Percentiles rank a stretch among this genome's conserved stretches.
These are phyloP conservation scores for Nothura maculosa DNA, from an alignment of 2,797 vertebrate species.

Conservation along the genomic window DNA sequence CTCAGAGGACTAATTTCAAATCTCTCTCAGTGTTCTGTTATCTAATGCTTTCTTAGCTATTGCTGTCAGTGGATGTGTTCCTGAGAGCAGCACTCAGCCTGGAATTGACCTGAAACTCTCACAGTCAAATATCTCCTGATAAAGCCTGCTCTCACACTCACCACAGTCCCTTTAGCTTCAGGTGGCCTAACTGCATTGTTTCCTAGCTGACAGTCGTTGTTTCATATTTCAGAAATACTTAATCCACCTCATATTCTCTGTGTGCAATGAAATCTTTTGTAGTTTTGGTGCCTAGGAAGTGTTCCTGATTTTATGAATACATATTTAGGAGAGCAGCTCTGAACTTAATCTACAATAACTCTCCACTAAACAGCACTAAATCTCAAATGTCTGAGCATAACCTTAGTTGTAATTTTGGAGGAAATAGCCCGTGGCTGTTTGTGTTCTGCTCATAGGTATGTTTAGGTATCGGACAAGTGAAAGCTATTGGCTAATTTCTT, in stretches of 20 bases:
- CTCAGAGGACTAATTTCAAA: slow-evolving; percentile 37
- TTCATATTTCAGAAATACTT: not conserved
- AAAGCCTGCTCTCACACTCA: not conserved
- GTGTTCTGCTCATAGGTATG: not conserved
- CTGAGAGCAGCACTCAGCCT: not conserved
- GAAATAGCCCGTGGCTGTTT: not conserved
- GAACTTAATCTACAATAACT: not conserved
- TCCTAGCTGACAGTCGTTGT: not conserved
- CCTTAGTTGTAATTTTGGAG: not conserved
- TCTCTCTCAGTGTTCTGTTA: slow-evolving; percentile 38
- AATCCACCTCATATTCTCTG: not conserved
- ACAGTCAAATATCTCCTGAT: not conserved
- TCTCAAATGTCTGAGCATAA: not conserved
- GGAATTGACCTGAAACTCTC: not conserved
- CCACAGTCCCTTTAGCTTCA: not conserved
- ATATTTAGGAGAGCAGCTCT: not conserved
- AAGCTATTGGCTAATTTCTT: not conserved
- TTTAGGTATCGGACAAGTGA: not conserved
- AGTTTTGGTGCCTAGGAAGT: not conserved
- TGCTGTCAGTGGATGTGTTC: slow-evolving; percentile 18
- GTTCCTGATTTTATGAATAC: not conserved
- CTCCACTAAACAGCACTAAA: not conserved
- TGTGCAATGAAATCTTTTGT: not conserved
- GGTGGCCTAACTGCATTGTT: not conserved
- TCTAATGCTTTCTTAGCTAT: slow-evolving; percentile 31